Evolutionary conservation across 2,797 vertebrate genomes (phyloP).

Genomic region (Paguma larvata): DNA sequence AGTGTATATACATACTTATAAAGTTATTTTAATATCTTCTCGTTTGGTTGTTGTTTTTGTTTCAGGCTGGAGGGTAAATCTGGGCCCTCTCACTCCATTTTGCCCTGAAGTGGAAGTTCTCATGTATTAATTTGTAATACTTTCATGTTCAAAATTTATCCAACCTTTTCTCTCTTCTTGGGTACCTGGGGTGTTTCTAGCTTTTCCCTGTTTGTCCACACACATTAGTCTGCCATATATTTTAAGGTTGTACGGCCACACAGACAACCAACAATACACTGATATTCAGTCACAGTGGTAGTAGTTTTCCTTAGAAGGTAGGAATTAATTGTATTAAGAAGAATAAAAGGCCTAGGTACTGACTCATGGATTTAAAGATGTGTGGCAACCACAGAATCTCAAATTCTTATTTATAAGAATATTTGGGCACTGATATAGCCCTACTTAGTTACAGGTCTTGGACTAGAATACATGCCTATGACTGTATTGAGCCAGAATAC

Average conservation of each 20-base stretch:
- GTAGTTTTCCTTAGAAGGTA: neutral
- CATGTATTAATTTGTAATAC: neutral
- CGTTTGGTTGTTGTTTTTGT: neutral
- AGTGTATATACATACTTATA: neutral
- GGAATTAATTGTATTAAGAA: neutral
- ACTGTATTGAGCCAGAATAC: neutral
- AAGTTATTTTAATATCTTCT: neutral
- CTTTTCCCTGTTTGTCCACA: neutral
- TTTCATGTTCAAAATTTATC: neutral
- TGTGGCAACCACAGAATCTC: constrained; percentile 10
- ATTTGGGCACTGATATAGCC: neutral
- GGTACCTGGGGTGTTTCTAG: too few species aligned
- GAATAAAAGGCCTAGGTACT: neutral
- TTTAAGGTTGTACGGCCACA: neutral
- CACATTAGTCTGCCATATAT: neutral
- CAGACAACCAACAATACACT: neutral
- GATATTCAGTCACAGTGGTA: neutral
- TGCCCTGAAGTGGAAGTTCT: neutral
- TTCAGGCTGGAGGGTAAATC: neutral
- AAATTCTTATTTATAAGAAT: neutral
- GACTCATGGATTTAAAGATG: constrained; percentile 41
- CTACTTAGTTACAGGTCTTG: neutral
- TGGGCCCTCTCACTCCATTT: neutral
- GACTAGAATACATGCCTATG: neutral
- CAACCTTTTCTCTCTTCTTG: neutral